Evolutionary conservation across 2,113 vertebrate genomes (phyloP).

Genomic region (Chlorodrepanis virens): DNA sequence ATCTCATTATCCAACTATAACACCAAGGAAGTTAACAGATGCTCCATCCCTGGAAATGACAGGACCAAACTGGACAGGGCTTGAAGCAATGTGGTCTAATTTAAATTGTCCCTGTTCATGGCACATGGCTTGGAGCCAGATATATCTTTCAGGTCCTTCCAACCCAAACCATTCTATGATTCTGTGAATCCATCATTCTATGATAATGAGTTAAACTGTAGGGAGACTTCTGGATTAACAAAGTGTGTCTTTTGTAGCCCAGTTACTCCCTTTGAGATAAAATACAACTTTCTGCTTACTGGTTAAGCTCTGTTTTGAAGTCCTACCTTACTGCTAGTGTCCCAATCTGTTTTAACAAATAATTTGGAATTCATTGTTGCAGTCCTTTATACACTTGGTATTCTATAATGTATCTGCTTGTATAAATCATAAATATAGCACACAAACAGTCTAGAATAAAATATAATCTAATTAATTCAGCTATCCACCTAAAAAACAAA

Average conservation of each 20-base stretch:
- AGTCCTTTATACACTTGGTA: not conserved
- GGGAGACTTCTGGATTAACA: not conserved
- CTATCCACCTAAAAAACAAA: not conserved
- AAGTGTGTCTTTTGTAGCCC: not conserved
- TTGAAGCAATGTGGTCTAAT: not conserved
- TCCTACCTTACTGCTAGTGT: accelerated
- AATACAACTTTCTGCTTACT: not conserved
- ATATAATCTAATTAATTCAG: not conserved
- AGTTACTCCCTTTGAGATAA: not conserved
- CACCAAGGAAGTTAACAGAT: not conserved
- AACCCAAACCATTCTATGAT: not conserved
- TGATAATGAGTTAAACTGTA: not conserved
- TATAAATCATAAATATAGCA: not conserved
- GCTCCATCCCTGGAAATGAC: not conserved
- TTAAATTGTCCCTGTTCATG: too few relatives aligned
- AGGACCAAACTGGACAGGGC: too few relatives aligned
- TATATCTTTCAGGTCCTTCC: not conserved
- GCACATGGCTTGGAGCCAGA: not conserved
- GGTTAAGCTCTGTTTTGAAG: not conserved
- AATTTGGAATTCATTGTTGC: not conserved
- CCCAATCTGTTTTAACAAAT: not conserved
- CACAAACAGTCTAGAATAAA: not conserved
- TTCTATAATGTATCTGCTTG: not conserved
- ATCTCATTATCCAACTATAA: too few relatives aligned
- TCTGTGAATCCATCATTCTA: not conserved